Evolutionary conservation across 2,888 invertebrate genomes (phyloP).

Genomic region (Flexamia atlantica): DNA sequence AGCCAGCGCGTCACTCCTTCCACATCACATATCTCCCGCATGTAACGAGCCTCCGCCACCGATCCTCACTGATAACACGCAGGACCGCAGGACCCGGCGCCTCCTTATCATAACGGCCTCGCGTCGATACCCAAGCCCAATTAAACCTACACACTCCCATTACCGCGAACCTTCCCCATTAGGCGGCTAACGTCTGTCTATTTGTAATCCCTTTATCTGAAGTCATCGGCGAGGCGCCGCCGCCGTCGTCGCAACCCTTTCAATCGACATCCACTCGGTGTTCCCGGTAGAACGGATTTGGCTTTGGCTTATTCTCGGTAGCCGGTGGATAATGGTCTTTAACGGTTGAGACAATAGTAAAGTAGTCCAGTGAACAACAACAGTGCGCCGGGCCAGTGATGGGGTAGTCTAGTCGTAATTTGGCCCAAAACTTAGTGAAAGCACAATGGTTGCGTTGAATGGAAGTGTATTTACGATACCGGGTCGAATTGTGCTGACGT

Average conservation of each 20-base stretch:
- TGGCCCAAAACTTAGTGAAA: no score
- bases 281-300: constrained; percentile 34
- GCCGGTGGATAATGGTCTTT: neutral
- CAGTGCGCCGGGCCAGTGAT: no score
- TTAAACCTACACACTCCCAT: constrained; percentile 13
- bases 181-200: neutral
- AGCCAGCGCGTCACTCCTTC: no score
- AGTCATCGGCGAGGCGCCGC: constrained; percentile 29
- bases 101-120: neutral
- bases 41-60: no score
- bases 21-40: no score
- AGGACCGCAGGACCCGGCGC: constrained; percentile 9
- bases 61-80: no score
- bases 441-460: no score
- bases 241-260: constrained; percentile 3
- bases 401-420: no score
- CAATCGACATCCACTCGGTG: neutral
- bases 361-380: no score
- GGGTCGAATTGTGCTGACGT: no score
- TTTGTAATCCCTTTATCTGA: constrained; percentile 10
- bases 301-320: neutral
- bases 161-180: neutral
- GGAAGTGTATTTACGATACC: no score
- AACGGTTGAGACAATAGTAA: neutral
- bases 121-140: constrained; percentile 6